These are phyloP conservation scores for Esox lucius DNA, from an alignment of 2,797 vertebrate species.

Conservation along the genomic window DNA sequence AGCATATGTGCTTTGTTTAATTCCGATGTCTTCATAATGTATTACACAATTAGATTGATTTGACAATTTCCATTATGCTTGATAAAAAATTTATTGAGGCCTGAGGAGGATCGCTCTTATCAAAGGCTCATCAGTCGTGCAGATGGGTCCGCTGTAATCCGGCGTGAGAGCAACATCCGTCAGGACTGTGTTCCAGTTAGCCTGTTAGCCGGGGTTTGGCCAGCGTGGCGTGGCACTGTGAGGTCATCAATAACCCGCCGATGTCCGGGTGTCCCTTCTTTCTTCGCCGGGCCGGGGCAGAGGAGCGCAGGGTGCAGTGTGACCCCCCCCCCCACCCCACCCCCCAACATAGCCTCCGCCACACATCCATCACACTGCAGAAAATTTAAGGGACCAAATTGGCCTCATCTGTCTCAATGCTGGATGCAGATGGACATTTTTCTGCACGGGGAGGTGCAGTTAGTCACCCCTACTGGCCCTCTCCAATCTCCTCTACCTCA, in stretches of 20 bases:
- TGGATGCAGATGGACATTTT: constrained; percentile 99
- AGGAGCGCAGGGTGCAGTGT: constrained; percentile 21
- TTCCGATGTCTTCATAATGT: constrained; percentile 99
- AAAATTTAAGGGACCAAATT: constrained; percentile 99
- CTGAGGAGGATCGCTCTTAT: constrained; percentile 98
- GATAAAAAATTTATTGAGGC: constrained; percentile 99
- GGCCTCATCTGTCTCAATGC: constrained; percentile 99
- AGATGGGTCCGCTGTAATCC: constrained; percentile 73
- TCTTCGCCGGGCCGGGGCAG: not conserved
- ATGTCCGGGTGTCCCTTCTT: constrained; percentile 83
- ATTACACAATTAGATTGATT: constrained; percentile 99
- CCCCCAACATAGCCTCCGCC: constrained; percentile 25
- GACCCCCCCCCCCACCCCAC: constrained; percentile 46
- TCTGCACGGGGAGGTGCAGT: constrained; percentile 94
- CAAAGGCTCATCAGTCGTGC: constrained; percentile 93
- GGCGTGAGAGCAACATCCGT: constrained; percentile 84
- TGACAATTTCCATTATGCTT: constrained; percentile 99
- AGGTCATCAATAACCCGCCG: constrained; percentile 89
- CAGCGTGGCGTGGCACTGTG: constrained; percentile 82
- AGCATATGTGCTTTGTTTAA: constrained; percentile 99
- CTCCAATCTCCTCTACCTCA: constrained; percentile 44
- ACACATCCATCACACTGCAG: constrained; percentile 97
- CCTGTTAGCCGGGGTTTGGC: constrained; percentile 95
- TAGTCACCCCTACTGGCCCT: constrained; percentile 89
- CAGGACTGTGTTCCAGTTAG: constrained; percentile 89